Conservation (phyloP, 2,797 vertebrate genomes). For the Sebastes minor region DNA sequence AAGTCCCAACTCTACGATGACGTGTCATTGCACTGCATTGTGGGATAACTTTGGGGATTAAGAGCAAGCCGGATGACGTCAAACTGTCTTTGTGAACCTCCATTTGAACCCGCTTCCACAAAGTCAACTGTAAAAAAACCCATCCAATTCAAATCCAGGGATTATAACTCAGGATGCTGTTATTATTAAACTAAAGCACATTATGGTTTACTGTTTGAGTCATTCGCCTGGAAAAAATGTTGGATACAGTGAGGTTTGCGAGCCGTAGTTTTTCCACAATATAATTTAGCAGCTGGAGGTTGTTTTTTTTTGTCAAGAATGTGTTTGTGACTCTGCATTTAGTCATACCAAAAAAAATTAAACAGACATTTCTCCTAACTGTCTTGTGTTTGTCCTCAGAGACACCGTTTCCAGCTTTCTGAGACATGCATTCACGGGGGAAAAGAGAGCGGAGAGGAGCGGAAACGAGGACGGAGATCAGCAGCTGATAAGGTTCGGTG, state of each 20-base stretch:
- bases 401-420: background rate
- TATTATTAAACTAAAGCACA: slow-evolving; percentile 25
- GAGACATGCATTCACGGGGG: background rate
- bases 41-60: background rate
- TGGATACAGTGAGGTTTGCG: background rate
- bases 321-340: background rate
- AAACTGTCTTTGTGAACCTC: background rate
- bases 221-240: background rate
- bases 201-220: background rate
- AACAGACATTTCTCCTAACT: background rate
- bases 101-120: background rate
- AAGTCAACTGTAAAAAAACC: background rate
- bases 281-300: background rate
- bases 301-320: no score
- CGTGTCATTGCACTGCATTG: background rate
- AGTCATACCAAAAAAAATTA: background rate
- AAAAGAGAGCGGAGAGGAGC: background rate
- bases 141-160: background rate
- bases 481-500: background rate
- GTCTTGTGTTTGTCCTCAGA: background rate
- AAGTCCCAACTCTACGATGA: no score
- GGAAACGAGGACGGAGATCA: background rate
- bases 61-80: background rate
- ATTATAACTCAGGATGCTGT: background rate
- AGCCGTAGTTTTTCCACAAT: background rate